Base-by-base conservation (phyloP, 2,113 vertebrate genomes). In the Uria aalge region DNA sequence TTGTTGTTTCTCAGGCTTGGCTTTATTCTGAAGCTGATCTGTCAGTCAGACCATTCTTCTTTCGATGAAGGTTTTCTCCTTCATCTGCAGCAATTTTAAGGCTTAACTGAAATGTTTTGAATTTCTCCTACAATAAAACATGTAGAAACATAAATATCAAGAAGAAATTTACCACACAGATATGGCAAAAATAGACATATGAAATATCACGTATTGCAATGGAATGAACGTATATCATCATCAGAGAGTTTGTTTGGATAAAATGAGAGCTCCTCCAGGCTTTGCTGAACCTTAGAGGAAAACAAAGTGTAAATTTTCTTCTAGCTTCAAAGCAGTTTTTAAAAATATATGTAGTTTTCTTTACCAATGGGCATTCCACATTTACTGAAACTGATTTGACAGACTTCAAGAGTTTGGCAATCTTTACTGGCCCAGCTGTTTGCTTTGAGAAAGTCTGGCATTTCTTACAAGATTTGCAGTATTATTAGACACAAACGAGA, bases 91-190 rank as follows among this genome's bases (percentile, higher is more conserved):
- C 24, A 75, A 63, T 85, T 89, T 83, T 78, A 87, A 56, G 69
- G 15, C 40, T 84, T 57, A 88, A 76, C 24, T 64, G 76, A 95
- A 96, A 81, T 63, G 32, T 71, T 36, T 48, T 62, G 21, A 57
- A 18, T 72, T 91, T 85, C 20, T 92, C 92, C 97, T 98, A 34
- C 59, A 92, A 94, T 38, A 90, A 76, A 85, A 86, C 34, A 83
- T 30, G 14, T 15, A 79, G 43, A 92, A 95, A 94, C 40, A 74
- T 73, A 73, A 88, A 47, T 59, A 91, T 59, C 30, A 88, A 34
- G 72, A 60, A 30, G 60, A 84, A 86, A 90, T 69, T 69, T n/a
- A 56, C 15, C 16, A 55, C 43, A 62, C 1, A 47, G 32, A 66
- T 18, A 60, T 13, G n/a, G 13, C 34, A 88, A 76, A 92, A 90